phyloP scores from a whole-genome alignment of 2,888 invertebrate genomes.

The Biston betularia region DNA sequence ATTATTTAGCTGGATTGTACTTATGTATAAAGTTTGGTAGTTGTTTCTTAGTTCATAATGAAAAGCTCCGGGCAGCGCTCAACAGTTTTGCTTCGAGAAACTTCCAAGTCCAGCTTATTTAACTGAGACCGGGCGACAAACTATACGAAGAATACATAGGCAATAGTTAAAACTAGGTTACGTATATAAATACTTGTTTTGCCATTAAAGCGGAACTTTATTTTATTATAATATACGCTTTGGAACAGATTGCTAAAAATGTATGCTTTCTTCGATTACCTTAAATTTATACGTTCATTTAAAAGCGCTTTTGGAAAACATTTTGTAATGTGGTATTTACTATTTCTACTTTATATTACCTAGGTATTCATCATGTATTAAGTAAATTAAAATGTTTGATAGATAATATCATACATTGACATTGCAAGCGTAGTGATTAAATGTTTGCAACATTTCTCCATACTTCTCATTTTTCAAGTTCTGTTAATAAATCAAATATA shows the following conservation, averaged over 20 bases:
- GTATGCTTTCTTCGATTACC: too few relatives aligned
- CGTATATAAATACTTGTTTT: slow-evolving; percentile 35
- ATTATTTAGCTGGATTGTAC: background rate
- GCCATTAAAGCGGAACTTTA: background rate
- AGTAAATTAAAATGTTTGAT: too few relatives aligned
- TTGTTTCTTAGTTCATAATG: slow-evolving; percentile 34
- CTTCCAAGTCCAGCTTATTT: slow-evolving; percentile 50
- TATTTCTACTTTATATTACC: too few relatives aligned
- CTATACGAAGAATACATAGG: slow-evolving; percentile 34
- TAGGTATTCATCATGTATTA: too few relatives aligned
- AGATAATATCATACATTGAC: too few relatives aligned
- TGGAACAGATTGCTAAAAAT: background rate
- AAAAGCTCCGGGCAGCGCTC: slow-evolving; percentile 47
- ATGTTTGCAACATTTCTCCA: too few relatives aligned
- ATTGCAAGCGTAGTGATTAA: too few relatives aligned
- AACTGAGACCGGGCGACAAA: slow-evolving; percentile 45
- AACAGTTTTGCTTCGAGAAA: slow-evolving; percentile 59
- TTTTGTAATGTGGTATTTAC: too few relatives aligned
- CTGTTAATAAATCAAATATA: too few relatives aligned
- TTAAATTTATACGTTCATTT: too few relatives aligned
- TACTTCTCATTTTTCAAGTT: too few relatives aligned
- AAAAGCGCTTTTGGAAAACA: too few relatives aligned
- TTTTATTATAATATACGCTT: background rate
- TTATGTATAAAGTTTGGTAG: slow-evolving; percentile 14
- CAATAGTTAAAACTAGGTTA: slow-evolving; percentile 39